Evolutionary conservation across 2,888 invertebrate species (phyloP).

Genomic region (Merodon equestris): DNA sequence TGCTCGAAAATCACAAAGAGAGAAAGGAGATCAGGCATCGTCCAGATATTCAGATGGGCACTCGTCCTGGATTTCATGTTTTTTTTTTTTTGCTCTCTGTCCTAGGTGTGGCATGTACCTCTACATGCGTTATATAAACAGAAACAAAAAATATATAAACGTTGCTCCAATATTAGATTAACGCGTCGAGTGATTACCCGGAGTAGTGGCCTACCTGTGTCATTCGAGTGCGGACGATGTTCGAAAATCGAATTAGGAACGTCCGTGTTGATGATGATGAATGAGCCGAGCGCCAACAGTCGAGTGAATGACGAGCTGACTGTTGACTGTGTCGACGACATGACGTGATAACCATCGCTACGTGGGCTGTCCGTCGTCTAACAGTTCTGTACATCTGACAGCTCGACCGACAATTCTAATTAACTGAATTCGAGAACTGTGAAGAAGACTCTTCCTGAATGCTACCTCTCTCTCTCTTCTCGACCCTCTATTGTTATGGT

Average conservation of each 20-base stretch:
- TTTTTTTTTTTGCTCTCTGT: background rate
- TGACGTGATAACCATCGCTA: slow-evolving; percentile 52
- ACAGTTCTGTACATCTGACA: slow-evolving; percentile 4
- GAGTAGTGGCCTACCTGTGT: slow-evolving; percentile 17
- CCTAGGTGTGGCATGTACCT: slow-evolving; percentile 44
- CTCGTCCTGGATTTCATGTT: no score
- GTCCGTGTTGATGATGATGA: slow-evolving; percentile 65
- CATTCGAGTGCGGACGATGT: slow-evolving; percentile 15
- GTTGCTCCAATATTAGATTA: slow-evolving; percentile 58
- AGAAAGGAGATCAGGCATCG: slow-evolving; percentile 7
- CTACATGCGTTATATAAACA: slow-evolving; percentile 35
- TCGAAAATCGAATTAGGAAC: slow-evolving; percentile 50
- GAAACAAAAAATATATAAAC: slow-evolving; percentile 54
- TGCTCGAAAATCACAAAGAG: slow-evolving; percentile 49
- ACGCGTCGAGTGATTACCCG: slow-evolving; percentile 41
- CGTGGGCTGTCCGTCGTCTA: slow-evolving; percentile 45
- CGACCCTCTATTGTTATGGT: no score
- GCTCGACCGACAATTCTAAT: slow-evolving; percentile 58
- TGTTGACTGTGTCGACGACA: slow-evolving; percentile 10
- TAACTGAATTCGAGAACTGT: slow-evolving; percentile 47
- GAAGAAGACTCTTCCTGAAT: slow-evolving; percentile 38
- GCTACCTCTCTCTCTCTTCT: slow-evolving; percentile 38
- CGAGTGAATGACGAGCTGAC: slow-evolving; percentile 1
- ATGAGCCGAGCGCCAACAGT: slow-evolving; percentile 54
- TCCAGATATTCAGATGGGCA: background rate